Base-by-base conservation (phyloP, 2,113 vertebrate genomes). In the Herpetotheres cachinnans region DNA sequence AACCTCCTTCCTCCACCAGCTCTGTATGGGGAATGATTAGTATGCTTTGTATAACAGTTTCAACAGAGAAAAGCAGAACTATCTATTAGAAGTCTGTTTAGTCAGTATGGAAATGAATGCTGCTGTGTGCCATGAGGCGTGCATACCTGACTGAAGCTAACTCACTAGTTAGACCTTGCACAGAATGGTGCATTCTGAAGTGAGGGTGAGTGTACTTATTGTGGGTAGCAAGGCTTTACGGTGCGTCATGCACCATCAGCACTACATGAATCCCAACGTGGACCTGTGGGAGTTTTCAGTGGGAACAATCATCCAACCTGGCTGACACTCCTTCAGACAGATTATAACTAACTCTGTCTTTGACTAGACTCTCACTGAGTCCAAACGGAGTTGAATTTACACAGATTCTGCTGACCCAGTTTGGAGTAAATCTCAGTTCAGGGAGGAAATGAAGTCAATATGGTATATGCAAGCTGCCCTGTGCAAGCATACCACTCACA, bases 201-300 rank as follows among this genome's bases (percentile, higher is more conserved):
- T 46, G 30, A 80, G 36, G 21, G 10, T 73, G 58, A 81, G 42
- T 6, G 32, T 61, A 54, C 18, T n/a, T 70, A 38, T 34, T 70
- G 34, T 36, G 59, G 27, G 32, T 5, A 50, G n/a, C 34, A 42
- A 70, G 52, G 61, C 25, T 66, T 89, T 40, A 21, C 3, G 1
- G 46, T 24, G 40, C 6, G 1, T 34, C 7, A 0, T 59, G 20
- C 32, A 24, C 21, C 2, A 0, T 42, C 80, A 54, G 63, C 46
- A 26, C 49, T 54, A 18, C 25, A 24, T 24, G 50, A 91, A 84
- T 49, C 50, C 54, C 29, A 40, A 4, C 9, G 3, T 15, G 30
- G 44, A 54, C 19, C 54, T 62, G 36, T 50, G 71, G 44, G 36
- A 88, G 61, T 66, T 93, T 71, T 49, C 19, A 46, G 14, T 32